Evolutionary conservation across 2,797 vertebrate species (phyloP), one percentile per base, ranked within the genome.

Genomic region (Luscinia megarhynchos): DNA sequence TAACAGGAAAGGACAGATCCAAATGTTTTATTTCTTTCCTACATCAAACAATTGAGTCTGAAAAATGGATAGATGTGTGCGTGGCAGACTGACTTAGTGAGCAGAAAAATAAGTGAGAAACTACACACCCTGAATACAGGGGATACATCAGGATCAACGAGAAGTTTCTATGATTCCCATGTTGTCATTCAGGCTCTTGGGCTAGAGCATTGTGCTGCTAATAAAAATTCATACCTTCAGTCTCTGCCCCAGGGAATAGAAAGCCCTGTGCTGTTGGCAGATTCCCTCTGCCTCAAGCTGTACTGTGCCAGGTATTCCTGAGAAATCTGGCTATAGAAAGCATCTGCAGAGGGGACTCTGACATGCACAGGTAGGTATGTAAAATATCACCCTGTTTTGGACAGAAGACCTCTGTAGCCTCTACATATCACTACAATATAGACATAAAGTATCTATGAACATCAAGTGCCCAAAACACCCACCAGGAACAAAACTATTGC

Each of bases 81-180:
- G 21, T 18, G 38, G 62, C 15, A 54, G 15, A 50, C 21, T n/a
- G 50, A 91, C 24, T n/a, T 14, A 66, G 29, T 13, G 12, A 68
- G 19, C 51, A 84, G 36, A 86, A 81, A 75, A 80, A 46, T 20
- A 62, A 81, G 51, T 11, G 30, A 83, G 19, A 91, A 91, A 76
- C 22, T 0, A 1, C 23, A 62, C 7, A 48, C 26, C 17, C 29
- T 62, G 43, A 84, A 53, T 11, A 50, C 27, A 46, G 17, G 3
- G 12, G 4, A 21, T 55, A 69, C 19, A n/a, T 38, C 29, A 1
- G 0, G 30, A n/a, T 78, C 40, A 67, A 10, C 0, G 0, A 64
- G 41, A 84, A 66, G 38, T 64, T 90, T 64, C 59, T 76, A 4
- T 29, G 34, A 63, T 79, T 79, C 13, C 17, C 15, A 19, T 48